These are phyloP conservation scores for Chamaedrilus cognettii DNA, from an alignment of 2,888 invertebrate species.

Conservation along the genomic window DNA sequence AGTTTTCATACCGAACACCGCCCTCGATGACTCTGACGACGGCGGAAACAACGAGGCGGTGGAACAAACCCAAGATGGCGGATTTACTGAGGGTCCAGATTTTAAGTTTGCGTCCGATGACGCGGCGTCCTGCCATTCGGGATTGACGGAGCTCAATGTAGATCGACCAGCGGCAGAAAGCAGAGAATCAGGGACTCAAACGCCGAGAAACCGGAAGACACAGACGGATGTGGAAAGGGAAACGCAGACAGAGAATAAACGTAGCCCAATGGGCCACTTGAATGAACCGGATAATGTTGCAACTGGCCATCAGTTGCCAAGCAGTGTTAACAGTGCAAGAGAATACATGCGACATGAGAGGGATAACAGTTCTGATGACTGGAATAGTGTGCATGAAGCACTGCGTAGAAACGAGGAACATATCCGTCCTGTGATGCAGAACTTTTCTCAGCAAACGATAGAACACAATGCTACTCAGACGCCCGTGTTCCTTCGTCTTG, in stretches of 20 bases:
- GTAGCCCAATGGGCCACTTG: no score
- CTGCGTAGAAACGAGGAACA: no score
- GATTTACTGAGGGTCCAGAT: no score
- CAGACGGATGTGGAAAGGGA: not conserved
- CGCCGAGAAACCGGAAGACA: not conserved
- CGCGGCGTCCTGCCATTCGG: conserved; percentile 7
- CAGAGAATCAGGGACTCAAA: conserved; percentile 10
- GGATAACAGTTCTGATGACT: not conserved
- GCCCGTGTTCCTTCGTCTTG: conserved; percentile 5
- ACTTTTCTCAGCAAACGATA: conserved; percentile 14
- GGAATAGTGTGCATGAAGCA: no score
- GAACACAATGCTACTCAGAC: conserved; percentile 14
- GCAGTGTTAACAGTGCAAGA: not conserved
- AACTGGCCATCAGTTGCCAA: no score
- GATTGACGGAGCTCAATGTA: conserved; percentile 10
- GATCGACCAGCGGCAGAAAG: not conserved
- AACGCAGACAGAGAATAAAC: conserved; percentile 2
- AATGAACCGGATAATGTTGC: no score
- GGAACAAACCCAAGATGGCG: no score
- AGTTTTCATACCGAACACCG: not conserved
- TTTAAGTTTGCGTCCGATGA: conserved; percentile 2
- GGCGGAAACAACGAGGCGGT: not conserved
- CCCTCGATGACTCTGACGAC: conserved; percentile 6
- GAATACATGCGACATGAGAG: not conserved
- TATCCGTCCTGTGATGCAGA: not conserved